Conservation (phyloP, 2,888 invertebrate genomes). For the Cremastinae sp. region DNA sequence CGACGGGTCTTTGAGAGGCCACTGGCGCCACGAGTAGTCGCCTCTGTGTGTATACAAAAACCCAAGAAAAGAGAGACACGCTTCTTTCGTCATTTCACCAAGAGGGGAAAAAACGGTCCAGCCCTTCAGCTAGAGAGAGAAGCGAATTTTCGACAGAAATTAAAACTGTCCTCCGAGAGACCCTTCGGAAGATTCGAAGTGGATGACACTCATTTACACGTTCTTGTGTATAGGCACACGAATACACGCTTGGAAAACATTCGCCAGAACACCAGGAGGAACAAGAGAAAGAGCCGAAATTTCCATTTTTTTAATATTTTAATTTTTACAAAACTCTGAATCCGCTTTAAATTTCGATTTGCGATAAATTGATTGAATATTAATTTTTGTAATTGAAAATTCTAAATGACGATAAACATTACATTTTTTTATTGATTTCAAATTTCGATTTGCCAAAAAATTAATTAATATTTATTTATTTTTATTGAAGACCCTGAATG, state of each 20-base stretch:
- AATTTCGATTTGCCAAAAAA: too few species aligned
- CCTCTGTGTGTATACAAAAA: slow-evolving; percentile 1
- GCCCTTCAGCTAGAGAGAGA: background rate
- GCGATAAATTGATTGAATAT: too few species aligned
- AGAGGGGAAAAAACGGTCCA: slow-evolving; percentile 3
- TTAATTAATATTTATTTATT: too few species aligned
- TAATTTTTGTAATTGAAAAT: too few species aligned
- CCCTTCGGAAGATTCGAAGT: too few species aligned
- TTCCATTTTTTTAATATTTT: background rate
- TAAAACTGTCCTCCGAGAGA: background rate
- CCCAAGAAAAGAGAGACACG: slow-evolving; percentile 27
- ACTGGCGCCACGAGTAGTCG: slow-evolving; percentile 54
- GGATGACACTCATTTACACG: too few species aligned
- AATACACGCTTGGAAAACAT: slow-evolving; percentile 33
- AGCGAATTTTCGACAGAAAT: slow-evolving; percentile 14
- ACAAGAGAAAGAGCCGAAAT: slow-evolving; percentile 13
- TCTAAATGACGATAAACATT: too few species aligned
- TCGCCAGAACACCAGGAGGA: slow-evolving; percentile 38
- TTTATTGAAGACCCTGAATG: too few species aligned
- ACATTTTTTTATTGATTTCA: too few species aligned
- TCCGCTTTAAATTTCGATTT: too few species aligned
- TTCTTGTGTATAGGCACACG: too few species aligned
- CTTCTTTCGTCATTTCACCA: slow-evolving; percentile 22
- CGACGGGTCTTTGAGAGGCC: slow-evolving; percentile 47
- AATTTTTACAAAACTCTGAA: too few species aligned